These are phyloP conservation scores for Bradypodion ventrale DNA, from an alignment of 2,797 vertebrate species.

Conservation along the genomic window DNA sequence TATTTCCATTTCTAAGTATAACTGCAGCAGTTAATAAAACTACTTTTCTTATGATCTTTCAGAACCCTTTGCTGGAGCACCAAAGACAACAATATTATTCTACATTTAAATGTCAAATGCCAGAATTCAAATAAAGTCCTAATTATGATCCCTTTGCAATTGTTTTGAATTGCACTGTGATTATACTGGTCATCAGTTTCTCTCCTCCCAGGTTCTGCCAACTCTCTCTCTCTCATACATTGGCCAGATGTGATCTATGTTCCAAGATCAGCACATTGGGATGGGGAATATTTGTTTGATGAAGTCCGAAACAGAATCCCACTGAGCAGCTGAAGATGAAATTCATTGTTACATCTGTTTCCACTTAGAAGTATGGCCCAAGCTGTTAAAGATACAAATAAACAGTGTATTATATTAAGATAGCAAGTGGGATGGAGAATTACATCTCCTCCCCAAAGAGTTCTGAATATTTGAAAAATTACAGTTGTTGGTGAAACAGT, in stretches of 20 bases:
- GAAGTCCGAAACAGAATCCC: slow-evolving; percentile 25
- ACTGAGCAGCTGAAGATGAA: slow-evolving; percentile 56
- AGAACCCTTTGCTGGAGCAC: background rate
- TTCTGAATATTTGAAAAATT: background rate
- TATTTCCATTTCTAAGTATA: background rate
- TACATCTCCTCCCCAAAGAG: background rate
- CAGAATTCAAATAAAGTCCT: background rate
- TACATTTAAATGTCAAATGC: background rate
- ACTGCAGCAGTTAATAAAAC: background rate
- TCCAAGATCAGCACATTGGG: slow-evolving; percentile 37
- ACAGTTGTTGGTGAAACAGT: background rate
- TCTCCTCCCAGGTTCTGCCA: background rate
- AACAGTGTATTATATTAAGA: background rate
- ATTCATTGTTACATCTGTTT: slow-evolving; percentile 66
- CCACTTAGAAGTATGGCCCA: slow-evolving; percentile 47
- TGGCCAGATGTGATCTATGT: slow-evolving; percentile 31
- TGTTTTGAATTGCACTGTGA: accelerated
- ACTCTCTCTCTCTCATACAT: background rate
- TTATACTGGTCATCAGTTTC: background rate
- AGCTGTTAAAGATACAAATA: slow-evolving; percentile 45
- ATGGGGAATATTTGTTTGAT: slow-evolving; percentile 33
- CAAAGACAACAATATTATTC: background rate
- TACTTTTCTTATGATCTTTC: background rate
- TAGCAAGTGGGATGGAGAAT: background rate
- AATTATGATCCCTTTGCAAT: background rate